Conservation (phyloP, 2,797 vertebrate genomes). For the Esox lucius region DNA sequence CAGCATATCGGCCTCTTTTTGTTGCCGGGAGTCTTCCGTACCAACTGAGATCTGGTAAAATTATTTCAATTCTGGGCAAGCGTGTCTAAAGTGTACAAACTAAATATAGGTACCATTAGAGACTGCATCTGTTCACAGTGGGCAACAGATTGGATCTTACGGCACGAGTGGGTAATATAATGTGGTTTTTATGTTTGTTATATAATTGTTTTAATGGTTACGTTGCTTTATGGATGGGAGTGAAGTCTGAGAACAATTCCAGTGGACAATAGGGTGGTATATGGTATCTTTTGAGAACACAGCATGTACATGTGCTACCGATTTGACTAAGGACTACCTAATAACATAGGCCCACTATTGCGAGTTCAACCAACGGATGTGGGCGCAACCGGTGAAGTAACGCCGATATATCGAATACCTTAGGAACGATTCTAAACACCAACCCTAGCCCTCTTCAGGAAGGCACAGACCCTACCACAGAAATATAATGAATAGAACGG, state of each 20-base stretch:
- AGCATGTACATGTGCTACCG: constrained; percentile 21
- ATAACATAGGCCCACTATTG: neutral
- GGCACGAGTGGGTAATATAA: constrained; percentile 9
- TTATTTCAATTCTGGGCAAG: neutral
- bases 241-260: neutral
- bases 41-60: constrained; percentile 8
- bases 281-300: constrained; percentile 20
- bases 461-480: constrained; percentile 23
- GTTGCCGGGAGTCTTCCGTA: neutral
- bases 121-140: neutral
- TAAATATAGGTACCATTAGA: neutral
- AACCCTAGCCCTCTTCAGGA: constrained; percentile 36
- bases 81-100: neutral
- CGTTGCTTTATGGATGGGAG: constrained; percentile 28
- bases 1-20: neutral
- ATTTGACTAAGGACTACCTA: constrained; percentile 22
- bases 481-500: neutral
- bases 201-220: constrained; percentile 14
- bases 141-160: neutral
- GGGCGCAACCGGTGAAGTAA: constrained; percentile 32
- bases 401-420: constrained; percentile 29
- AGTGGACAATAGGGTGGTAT: constrained; percentile 10
- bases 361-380: constrained; percentile 33
- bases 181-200: no score
- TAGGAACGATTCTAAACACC: constrained; percentile 34